Evolutionary conservation across 2,888 invertebrate genomes (phyloP), one percentile per base, ranked within the genome.

Genomic region (Cloeon dipterum): DNA sequence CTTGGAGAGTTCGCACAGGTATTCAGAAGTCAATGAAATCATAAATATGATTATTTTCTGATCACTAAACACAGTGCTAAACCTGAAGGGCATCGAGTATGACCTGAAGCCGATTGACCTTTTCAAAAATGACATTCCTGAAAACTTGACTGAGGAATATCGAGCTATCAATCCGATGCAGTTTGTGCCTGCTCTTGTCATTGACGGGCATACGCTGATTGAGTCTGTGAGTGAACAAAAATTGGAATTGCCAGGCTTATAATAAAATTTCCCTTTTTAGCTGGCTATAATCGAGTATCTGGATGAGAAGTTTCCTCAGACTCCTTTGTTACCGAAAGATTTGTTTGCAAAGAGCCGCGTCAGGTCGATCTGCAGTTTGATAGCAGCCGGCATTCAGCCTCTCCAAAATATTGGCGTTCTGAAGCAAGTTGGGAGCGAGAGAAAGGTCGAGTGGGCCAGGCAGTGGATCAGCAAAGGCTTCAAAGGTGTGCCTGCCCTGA

Each of bases 311-410:
- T 70, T 81, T 48, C 85, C 85, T 2, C 77, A 82, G 50, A 69
- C 78, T 44, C 71, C 82, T 1, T 58, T 96, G 5, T 65, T 93
- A 62, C 94, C 94, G 1, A 78, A 77, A 48, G 88, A 91, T 58
- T 74, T 83, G 41, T 70, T 75, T 36, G 76, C 81, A 53, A 66
- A 88, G 50, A 88, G 89, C 8, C 41, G 65, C 64, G 63, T 67
- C 1, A 68, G 91, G 41, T 86, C 86, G 57, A 75, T 94, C 43
- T 83, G 85, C 53, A 88, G 91, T 61, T 46, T 81, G 3, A 88
- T 98, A 50, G 75, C 79, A 16, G 79, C 88, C 17, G 93, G 91
- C 29, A 93, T 94, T 47, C 96, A 98, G 56, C 96, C 96, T 0
- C 58, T 96, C 26, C 96, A 96, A 58, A 96, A 96, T 60, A 61